These are phyloP conservation scores for Nesogale talazaci DNA, from an alignment of 2,113 vertebrate genomes.

Conservation along the genomic window DNA sequence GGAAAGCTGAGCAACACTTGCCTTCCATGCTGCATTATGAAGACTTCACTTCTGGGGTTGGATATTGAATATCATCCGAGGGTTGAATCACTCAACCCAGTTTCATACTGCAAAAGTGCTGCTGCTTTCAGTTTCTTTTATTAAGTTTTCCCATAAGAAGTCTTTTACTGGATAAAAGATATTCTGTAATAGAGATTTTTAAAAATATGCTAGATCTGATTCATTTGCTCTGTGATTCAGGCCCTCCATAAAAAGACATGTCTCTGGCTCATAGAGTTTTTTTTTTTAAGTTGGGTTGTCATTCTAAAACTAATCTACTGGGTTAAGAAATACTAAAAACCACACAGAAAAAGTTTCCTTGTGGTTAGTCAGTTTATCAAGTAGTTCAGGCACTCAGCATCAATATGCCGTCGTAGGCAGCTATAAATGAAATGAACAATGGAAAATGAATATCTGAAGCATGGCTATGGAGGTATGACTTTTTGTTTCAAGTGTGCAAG, in stretches of 20 bases:
- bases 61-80: not conserved
- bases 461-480: not conserved
- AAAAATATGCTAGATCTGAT: no score
- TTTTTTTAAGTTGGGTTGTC: not conserved
- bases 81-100: not conserved
- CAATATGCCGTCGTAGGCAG: not conserved
- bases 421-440: not conserved
- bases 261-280: conserved; percentile 28
- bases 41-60: not conserved
- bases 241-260: not conserved
- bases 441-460: not conserved
- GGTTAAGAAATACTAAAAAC: conserved; percentile 19
- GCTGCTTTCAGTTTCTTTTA: not conserved
- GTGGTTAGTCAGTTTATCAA: not conserved
- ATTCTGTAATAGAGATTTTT: conserved; percentile 23
- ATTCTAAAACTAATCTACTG: conserved; percentile 4
- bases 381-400: not conserved
- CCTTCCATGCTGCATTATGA: no score
- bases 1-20: no score
- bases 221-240: conserved; percentile 23
- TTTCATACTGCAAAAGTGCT: not conserved
- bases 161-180: not conserved
- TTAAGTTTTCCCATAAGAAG: conserved; percentile 32
- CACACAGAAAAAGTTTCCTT: not conserved
- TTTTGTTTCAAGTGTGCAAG: not conserved